Percentiles rank a stretch among this genome's conserved stretches.
phyloP scores from a whole-genome alignment of 2,113 vertebrate genomes.

The Trogon surrucura region DNA sequence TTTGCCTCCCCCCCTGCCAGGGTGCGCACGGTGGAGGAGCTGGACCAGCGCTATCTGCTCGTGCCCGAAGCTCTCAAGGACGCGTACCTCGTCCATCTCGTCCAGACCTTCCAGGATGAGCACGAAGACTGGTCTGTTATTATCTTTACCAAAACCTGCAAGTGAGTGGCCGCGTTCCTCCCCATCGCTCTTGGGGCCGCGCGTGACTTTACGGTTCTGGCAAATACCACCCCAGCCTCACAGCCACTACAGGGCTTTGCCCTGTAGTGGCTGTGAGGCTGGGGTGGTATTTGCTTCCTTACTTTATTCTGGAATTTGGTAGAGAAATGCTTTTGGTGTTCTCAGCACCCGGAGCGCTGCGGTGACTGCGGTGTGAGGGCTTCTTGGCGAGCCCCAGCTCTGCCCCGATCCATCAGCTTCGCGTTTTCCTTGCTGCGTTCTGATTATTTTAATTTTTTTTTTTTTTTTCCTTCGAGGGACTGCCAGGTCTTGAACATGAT shows the following conservation, averaged over 20 bases:
- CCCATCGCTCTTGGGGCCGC: fast-evolving
- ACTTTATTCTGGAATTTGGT: neutral
- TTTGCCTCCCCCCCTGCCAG: slow-evolving; percentile 54
- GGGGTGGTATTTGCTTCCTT: neutral
- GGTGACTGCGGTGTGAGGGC: fast-evolving
- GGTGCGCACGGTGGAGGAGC: slow-evolving; percentile 86
- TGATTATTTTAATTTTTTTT: too few relatives aligned
- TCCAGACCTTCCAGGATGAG: slow-evolving; percentile 90
- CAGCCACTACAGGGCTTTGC: too few relatives aligned
- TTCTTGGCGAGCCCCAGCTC: neutral
- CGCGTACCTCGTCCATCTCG: slow-evolving; percentile 89
- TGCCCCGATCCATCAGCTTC: neutral
- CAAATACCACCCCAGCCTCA: too few relatives aligned
- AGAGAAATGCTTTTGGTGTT: neutral
- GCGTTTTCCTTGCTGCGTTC: fast-evolving
- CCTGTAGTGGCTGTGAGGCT: fast-evolving
- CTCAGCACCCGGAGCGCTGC: neutral
- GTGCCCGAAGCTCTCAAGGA: slow-evolving; percentile 94
- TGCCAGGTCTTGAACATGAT: slow-evolving; percentile 96
- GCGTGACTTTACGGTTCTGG: fast-evolving
- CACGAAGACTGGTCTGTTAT: slow-evolving; percentile 93
- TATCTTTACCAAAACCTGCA: slow-evolving; percentile 97
- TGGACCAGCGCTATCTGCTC: slow-evolving; percentile 91
- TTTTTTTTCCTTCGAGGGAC: slow-evolving; percentile 71
- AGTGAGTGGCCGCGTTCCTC: slow-evolving; percentile 73